phyloP scores from a whole-genome alignment of 2,797 vertebrate genomes.

The Spheniscus humboldti region DNA sequence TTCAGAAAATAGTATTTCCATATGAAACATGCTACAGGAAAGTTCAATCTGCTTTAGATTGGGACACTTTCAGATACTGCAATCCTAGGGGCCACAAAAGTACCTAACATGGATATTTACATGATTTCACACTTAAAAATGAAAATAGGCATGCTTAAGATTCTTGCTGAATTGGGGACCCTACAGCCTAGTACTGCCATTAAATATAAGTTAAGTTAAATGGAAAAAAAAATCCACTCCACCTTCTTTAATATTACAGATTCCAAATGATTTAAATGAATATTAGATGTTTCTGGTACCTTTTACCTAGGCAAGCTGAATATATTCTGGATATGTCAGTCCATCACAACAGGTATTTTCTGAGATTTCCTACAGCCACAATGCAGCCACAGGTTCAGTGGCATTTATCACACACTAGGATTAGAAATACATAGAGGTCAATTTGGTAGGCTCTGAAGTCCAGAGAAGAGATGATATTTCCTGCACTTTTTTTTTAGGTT shows the following conservation, averaged over 20 bases:
- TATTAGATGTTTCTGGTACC: neutral
- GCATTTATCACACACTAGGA: neutral
- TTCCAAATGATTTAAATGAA: neutral
- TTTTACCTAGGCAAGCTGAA: neutral
- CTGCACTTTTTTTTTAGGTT: neutral
- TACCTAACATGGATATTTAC: neutral
- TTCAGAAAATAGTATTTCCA: neutral
- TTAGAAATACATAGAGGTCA: neutral
- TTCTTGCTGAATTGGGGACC: neutral
- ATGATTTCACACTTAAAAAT: neutral
- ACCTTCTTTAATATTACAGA: neutral
- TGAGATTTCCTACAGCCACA: neutral
- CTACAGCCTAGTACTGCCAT: neutral
- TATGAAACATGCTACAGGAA: neutral
- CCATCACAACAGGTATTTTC: neutral
- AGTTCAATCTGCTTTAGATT: neutral
- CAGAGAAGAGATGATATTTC: neutral
- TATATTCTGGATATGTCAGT: neutral
- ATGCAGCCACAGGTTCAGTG: neutral
- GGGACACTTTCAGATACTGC: neutral
- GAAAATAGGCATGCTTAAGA: neutral
- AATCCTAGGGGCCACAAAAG: neutral
- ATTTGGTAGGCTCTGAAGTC: neutral
- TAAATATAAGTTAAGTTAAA: neutral
- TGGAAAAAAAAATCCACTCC: neutral